phyloP scores from a whole-genome alignment of 2,888 invertebrate species.

The Philonicus albiceps region DNA sequence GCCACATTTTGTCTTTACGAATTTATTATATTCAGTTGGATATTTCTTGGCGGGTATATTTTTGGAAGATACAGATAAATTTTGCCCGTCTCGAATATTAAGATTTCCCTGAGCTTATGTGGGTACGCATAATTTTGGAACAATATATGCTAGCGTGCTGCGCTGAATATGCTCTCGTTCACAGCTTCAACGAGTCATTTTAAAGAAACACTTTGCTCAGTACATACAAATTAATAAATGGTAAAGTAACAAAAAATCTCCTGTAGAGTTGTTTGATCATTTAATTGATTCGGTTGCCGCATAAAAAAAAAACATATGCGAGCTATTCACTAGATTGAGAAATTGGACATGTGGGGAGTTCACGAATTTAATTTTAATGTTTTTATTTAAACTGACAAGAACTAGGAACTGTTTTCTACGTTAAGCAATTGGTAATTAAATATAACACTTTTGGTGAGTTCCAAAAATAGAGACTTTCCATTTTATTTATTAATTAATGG shows the following conservation, averaged over 20 bases:
- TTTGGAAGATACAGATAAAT: background rate
- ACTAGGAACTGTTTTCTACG: background rate
- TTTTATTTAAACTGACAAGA: background rate
- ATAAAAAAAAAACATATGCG: background rate
- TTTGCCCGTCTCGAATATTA: background rate
- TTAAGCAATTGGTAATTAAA: background rate
- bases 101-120: background rate
- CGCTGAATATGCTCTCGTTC: background rate
- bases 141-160: background rate
- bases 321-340: background rate
- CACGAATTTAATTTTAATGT: background rate
- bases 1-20: background rate
- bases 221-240: background rate
- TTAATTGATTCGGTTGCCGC: background rate
- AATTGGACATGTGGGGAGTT: background rate
- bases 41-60: background rate
- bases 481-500: too few relatives aligned
- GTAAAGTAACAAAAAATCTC: background rate
- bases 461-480: too few relatives aligned
- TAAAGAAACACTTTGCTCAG: background rate
- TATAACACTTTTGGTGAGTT: too few relatives aligned
- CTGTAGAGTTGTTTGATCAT: background rate
- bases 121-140: background rate
- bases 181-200: background rate
- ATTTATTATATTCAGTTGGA: background rate